Percentiles rank a stretch among this genome's conserved stretches.
These are phyloP conservation scores for Acomys russatus DNA, from an alignment of 2,797 vertebrate genomes.

Conservation along the genomic window DNA sequence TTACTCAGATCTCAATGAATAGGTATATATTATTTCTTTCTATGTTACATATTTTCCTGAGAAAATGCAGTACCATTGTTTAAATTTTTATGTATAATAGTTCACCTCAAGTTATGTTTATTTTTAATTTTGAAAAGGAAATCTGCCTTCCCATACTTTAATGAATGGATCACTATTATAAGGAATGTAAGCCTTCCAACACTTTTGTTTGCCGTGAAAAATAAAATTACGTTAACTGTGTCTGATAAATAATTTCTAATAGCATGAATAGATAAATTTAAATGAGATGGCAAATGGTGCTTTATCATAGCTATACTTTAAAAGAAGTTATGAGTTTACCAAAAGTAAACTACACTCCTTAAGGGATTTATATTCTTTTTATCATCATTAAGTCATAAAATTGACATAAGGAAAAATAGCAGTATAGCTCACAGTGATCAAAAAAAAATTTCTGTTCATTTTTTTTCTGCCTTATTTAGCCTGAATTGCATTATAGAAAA, in stretches of 20 bases:
- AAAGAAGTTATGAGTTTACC: not conserved
- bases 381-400: conserved; percentile 49
- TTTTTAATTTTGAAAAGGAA: not conserved
- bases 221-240: not conserved
- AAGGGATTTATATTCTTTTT: conserved; percentile 29
- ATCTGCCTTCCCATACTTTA: not conserved
- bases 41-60: rapidly evolving
- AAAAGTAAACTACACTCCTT: not conserved
- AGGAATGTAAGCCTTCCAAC: not conserved
- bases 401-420: not conserved
- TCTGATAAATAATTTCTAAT: conserved; percentile 32
- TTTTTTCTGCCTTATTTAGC: conserved; percentile 60
- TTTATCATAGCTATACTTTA: conserved; percentile 20
- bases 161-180: not conserved
- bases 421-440: not conserved
- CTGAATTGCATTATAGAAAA: conserved; percentile 12
- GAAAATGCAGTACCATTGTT: not conserved
- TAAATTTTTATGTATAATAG: not conserved
- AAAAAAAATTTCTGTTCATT: conserved; percentile 9
- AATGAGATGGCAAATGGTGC: not conserved
- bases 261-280: not conserved
- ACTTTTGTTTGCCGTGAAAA: not conserved
- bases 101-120: not conserved
- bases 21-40: not conserved
- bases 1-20: not conserved